Conservation (phyloP, 1,140 invertebrate genomes). For the Mesaphorura yosii region DNA sequence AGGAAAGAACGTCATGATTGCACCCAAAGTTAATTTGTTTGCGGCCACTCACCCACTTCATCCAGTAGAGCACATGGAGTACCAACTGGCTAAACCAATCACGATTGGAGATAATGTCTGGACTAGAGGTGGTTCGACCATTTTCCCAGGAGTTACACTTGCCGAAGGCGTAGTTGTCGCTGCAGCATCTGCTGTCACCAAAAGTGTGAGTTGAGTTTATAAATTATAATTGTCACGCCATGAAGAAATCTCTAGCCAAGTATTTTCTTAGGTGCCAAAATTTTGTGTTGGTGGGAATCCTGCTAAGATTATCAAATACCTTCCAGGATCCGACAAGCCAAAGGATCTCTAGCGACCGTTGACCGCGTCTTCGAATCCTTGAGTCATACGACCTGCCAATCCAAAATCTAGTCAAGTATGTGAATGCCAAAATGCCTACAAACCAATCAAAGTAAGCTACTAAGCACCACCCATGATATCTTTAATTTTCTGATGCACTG, state of each 20-base stretch:
- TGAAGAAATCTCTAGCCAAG: too few species aligned
- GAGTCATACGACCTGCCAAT: too few species aligned
- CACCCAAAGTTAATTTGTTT: constrained; percentile 26
- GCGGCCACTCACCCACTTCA: constrained; percentile 26
- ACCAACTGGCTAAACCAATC: constrained; percentile 17
- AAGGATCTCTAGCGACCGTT: too few species aligned
- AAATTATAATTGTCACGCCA: too few species aligned
- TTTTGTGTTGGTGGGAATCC: constrained; percentile 31
- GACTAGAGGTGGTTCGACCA: constrained; percentile 29
- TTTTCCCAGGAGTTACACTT: constrained; percentile 32
- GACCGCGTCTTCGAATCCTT: too few species aligned
- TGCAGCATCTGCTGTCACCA: constrained; percentile 22
- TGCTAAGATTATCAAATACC: constrained; percentile 25
- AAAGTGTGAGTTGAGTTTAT: too few species aligned
- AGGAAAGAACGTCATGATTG: constrained; percentile 23
- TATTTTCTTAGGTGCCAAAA: constrained; percentile 31
- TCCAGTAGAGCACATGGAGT: constrained; percentile 14
- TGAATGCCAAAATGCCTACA: too few species aligned
- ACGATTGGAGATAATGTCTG: constrained; percentile 30
- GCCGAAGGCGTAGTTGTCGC: constrained; percentile 31
- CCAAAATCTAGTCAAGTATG: too few species aligned
- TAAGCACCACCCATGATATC: too few species aligned
- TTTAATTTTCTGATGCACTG: too few species aligned
- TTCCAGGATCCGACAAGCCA: not conserved
- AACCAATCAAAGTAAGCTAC: too few species aligned